Percentiles rank a stretch among this genome's conserved stretches.
phyloP scores from a whole-genome alignment of 2,113 vertebrate species.

The Nestor notabilis region DNA sequence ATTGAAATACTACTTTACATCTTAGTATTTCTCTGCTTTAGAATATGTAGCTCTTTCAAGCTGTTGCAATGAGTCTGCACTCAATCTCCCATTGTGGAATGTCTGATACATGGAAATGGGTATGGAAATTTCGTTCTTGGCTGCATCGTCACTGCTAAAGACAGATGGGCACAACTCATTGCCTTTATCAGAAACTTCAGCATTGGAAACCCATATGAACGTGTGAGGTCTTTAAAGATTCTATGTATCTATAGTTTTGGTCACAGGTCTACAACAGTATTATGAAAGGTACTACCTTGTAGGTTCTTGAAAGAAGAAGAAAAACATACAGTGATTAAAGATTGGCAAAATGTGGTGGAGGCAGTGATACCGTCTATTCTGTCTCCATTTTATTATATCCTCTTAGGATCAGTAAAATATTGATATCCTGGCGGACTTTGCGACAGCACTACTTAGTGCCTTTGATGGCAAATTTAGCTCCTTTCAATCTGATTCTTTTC shows the following conservation, averaged over 20 bases:
- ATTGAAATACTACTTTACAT: background rate
- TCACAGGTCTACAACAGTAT: background rate
- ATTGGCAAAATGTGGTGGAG: background rate
- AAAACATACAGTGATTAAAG: background rate
- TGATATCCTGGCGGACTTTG: background rate
- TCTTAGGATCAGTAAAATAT: background rate
- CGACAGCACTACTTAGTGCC: background rate
- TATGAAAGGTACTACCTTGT: fast-evolving
- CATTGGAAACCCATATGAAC: background rate
- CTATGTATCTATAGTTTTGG: background rate
- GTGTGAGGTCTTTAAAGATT: background rate
- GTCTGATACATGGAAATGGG: background rate
- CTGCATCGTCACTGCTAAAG: background rate
- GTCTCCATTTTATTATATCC: background rate
- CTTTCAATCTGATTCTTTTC: background rate
- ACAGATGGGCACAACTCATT: background rate
- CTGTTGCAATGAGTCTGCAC: background rate
- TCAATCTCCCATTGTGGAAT: background rate
- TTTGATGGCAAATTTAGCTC: background rate
- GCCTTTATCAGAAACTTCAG: background rate
- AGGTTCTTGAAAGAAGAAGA: background rate
- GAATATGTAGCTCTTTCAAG: background rate
- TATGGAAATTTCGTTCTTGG: background rate
- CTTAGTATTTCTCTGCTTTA: background rate
- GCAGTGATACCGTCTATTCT: background rate